Conservation (phyloP, 2,113 vertebrate species). For the Gobius niger region DNA sequence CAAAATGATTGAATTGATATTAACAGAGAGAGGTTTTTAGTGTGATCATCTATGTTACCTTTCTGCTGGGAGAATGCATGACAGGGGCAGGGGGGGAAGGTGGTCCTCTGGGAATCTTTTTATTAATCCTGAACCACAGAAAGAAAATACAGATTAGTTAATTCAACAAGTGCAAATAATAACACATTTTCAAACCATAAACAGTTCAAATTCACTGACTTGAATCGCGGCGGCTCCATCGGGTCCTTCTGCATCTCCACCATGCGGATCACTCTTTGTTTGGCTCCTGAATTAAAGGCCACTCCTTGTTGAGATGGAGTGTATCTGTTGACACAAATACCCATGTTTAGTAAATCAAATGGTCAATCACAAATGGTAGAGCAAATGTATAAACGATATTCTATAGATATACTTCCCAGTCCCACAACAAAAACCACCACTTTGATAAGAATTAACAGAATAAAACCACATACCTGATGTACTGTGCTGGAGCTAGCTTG, state of each 20-base stretch:
- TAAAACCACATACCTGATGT: constrained; percentile 83
- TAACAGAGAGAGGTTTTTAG: not conserved
- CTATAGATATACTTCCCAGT: too few relatives aligned
- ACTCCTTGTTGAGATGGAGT: constrained; percentile 98
- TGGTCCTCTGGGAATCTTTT: constrained; percentile 96
- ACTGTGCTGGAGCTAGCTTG: constrained; percentile 95
- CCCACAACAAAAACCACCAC: too few relatives aligned
- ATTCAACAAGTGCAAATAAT: not conserved
- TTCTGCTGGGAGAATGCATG: constrained; percentile 98
- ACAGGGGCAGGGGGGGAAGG: constrained; percentile 97
- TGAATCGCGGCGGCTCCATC: constrained; percentile 97
- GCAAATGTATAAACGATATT: not conserved
- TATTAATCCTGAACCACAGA: constrained; percentile 87
- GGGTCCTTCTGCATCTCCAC: constrained; percentile 99
- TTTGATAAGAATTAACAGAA: not conserved
- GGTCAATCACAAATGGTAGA: not conserved
- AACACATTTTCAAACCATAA: not conserved
- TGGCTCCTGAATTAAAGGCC: constrained; percentile 97
- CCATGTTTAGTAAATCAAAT: not conserved
- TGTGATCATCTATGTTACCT: too few relatives aligned
- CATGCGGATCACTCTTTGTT: constrained; percentile 98
- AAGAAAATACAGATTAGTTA: not conserved
- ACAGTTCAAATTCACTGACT: constrained; percentile 73
- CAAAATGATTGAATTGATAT: not conserved
- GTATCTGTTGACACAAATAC: constrained; percentile 77